A percentile compares a stretch with the other conserved stretches of the same genome.
Conservation (phyloP, 1,140 invertebrate species). For the Cataglyphis hispanica region DNA sequence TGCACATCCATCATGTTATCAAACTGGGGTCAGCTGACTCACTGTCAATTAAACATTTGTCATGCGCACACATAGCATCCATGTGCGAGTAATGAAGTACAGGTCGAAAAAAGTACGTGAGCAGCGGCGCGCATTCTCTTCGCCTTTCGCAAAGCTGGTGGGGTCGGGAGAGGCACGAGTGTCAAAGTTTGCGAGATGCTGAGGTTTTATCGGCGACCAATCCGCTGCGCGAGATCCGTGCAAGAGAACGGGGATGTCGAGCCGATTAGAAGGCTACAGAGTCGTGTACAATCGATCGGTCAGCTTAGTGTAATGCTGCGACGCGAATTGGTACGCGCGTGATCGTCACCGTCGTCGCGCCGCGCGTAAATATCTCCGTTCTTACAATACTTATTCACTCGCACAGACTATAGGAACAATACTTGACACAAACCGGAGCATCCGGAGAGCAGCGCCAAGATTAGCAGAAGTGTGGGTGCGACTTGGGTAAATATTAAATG, state of each 20-base stretch:
- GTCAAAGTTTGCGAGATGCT: constrained; percentile 41
- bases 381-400: background rate
- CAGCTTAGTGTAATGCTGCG: constrained; percentile 34
- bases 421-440: no score
- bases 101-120: background rate
- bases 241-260: background rate
- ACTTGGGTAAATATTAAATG: constrained; percentile 26
- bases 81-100: background rate
- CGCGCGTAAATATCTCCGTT: background rate
- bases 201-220: constrained; percentile 63
- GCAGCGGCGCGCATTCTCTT: background rate
- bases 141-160: background rate
- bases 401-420: background rate
- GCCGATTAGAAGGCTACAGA: constrained; percentile 39
- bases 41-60: background rate
- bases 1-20: background rate
- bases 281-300: constrained; percentile 40
- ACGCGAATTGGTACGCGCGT: constrained; percentile 32
- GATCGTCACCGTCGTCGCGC: background rate
- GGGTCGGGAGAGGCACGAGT: background rate
- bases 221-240: constrained; percentile 26
- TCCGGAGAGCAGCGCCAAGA: no score
- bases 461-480: no score
- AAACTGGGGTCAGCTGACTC: constrained; percentile 20
- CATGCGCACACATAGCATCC: background rate